Evolutionary conservation across 2,113 vertebrate species (phyloP).

Genomic region (Propithecus coquereli): DNA sequence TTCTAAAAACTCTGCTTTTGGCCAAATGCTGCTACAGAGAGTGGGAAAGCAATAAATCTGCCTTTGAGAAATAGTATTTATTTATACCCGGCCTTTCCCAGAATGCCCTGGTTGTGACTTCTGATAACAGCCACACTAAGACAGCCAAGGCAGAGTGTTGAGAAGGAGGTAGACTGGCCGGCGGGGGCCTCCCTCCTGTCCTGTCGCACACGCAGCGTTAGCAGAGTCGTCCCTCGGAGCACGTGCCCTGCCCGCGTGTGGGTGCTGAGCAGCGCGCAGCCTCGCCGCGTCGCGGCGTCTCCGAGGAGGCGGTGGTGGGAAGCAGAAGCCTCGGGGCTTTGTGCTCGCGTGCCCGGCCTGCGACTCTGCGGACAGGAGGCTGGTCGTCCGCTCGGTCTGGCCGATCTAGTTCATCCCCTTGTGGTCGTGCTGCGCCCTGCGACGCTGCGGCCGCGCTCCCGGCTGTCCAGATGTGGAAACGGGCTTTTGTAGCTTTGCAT

Average conservation of each 20-base stretch:
- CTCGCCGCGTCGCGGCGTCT: fast-evolving
- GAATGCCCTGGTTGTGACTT: neutral
- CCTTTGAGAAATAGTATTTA: neutral
- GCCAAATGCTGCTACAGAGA: neutral
- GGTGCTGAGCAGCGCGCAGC: too few species aligned
- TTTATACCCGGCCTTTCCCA: neutral
- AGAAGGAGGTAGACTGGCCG: neutral
- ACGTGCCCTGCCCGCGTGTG: too few species aligned
- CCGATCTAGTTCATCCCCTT: fast-evolving
- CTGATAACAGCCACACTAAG: neutral
- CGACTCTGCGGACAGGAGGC: neutral
- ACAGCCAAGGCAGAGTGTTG: neutral
- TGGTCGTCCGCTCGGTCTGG: neutral
- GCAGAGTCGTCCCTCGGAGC: too few species aligned
- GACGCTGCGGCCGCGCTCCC: neutral
- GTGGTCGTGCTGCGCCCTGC: neutral
- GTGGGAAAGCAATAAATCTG: neutral
- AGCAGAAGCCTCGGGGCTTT: neutral
- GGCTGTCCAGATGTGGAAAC: fast-evolving
- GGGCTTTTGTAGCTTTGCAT: fast-evolving
- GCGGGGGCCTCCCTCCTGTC: neutral
- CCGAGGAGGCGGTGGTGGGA: neutral
- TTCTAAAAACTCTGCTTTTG: neutral
- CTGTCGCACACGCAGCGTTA: fast-evolving
- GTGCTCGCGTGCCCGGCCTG: neutral